Base-by-base conservation (phyloP, 2,888 invertebrate species). In the Philereme vetulata region DNA sequence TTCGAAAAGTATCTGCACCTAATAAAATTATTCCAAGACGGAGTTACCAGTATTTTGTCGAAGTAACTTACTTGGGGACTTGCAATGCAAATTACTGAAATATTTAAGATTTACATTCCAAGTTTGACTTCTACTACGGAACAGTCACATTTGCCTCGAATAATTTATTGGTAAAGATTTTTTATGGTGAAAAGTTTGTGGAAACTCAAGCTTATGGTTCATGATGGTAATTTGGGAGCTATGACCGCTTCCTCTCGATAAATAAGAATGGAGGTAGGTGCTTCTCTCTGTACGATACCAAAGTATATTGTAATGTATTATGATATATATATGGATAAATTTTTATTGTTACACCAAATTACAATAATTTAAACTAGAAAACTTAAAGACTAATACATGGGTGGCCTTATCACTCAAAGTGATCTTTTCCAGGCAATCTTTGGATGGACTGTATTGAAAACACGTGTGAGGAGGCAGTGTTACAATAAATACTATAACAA, bases 11-110 rank as follows among this genome's bases (percentile, higher is more conserved):
- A 46, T 33, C 34, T 46, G 36, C 45, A 46, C 45, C 32, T 45
- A 45, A 53, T 45, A 53, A 51, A 33, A 51, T 38, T 45, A 38
- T 53, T 36, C 38, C 38, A 46, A 33, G 51, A 49, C 33, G 11
- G 54, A 46, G 38, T 51, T 47, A 9, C 46, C 58, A 52, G 46
- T 42, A 50, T 57, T 51, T 60, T 56, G 53, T 61, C 47, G 40
- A 59, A 63, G 42, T 56, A 47, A 50, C 40, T 56, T 10, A 44
- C 51, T 56, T 47, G 10, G 21, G 21, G 46, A 62, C 56, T 58
- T 51, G 56, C 52, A 49, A 56, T 56, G 52, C 44, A 56, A 58
- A 58, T 44, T 50, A 56, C 36, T 57, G n/a, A 58, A 60, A 62
- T 59, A 54, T 53, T 45, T 33, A 51, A 50, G 6, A 43, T 52